Percentiles rank a stretch among this genome's conserved stretches.
Evolutionary conservation across 2,888 invertebrate species (phyloP).

Genomic region (Unio pictorum): DNA sequence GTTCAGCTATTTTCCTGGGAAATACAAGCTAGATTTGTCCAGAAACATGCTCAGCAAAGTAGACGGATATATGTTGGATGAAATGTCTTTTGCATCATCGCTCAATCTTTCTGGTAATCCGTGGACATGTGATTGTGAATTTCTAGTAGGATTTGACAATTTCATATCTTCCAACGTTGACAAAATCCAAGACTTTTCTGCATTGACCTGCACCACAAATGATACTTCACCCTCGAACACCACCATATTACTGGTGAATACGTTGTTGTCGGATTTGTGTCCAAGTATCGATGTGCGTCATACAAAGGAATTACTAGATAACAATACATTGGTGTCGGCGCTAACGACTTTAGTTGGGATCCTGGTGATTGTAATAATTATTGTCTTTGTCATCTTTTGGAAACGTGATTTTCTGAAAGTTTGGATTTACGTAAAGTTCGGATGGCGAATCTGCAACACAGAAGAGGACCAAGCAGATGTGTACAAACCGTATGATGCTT

Average conservation of each 20-base stretch:
- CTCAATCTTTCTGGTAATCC: slow-evolving; percentile 34
- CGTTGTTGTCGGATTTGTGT: slow-evolving; percentile 9
- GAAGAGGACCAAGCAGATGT: slow-evolving; percentile 10
- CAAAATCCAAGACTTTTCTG: slow-evolving; percentile 4
- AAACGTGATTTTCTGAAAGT: slow-evolving; percentile 20
- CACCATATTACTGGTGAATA: background rate
- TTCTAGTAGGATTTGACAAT: slow-evolving; percentile 6
- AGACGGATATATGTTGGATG: slow-evolving; percentile 20
- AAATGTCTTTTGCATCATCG: slow-evolving; percentile 17
- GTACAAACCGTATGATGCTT: slow-evolving; percentile 81
- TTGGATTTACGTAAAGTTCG: slow-evolving; percentile 15
- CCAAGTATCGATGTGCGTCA: slow-evolving; percentile 7
- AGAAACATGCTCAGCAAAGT: slow-evolving; percentile 34
- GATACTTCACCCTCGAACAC: background rate
- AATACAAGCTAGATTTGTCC: slow-evolving; percentile 26
- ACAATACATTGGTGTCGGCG: background rate
- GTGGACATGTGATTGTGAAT: slow-evolving; percentile 36
- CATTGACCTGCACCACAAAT: slow-evolving; percentile 7
- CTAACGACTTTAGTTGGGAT: slow-evolving; percentile 13
- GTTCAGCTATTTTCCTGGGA: slow-evolving; percentile 34
- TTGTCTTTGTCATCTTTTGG: slow-evolving; percentile 13
- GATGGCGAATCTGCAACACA: background rate
- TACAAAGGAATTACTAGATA: background rate
- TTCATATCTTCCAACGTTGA: slow-evolving; percentile 1
- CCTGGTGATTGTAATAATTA: slow-evolving; percentile 28